Evolutionary conservation across 2,113 vertebrate species (phyloP).

Genomic region (Notothenia coriiceps): DNA sequence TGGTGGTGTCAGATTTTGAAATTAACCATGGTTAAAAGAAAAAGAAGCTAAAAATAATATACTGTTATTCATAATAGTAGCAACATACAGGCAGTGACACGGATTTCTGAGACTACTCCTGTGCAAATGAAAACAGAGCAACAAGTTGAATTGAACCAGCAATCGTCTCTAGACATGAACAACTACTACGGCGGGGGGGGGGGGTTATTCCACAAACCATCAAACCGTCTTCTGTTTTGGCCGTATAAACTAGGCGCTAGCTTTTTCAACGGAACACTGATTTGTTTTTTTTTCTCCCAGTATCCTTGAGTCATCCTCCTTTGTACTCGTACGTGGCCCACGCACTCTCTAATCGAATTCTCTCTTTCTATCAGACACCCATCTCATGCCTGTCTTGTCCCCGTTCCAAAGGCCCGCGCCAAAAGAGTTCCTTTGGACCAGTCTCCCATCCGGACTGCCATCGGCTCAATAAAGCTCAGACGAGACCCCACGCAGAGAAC

Average conservation of each 20-base stretch:
- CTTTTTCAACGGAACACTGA: conserved; percentile 95
- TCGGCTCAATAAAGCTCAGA: no score
- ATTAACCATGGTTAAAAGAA: conserved; percentile 52
- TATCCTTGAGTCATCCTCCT: conserved; percentile 89
- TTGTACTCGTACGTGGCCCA: conserved; percentile 84
- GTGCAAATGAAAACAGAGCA: conserved; percentile 99
- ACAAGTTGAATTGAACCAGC: conserved; percentile 99
- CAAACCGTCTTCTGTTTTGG: conserved; percentile 96
- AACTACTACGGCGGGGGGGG: conserved; percentile 90
- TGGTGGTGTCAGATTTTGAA: conserved; percentile 87
- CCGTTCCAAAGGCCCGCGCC: conserved; percentile 95
- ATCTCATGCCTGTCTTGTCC: conserved; percentile 85
- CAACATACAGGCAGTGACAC: conserved; percentile 99
- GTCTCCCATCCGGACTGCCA: conserved; percentile 91
- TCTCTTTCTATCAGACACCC: no score
- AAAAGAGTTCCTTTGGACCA: conserved; percentile 94
- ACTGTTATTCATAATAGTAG: conserved; percentile 92
- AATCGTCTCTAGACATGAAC: conserved; percentile 97
- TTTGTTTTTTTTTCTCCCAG: conserved; percentile 86
- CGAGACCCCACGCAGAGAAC: no score
- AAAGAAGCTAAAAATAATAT: conserved; percentile 74
- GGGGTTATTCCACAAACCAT: conserved; percentile 98
- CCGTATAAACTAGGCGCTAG: conserved; percentile 98
- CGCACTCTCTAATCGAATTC: conserved; percentile 75
- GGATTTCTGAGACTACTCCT: conserved; percentile 98